Evolutionary conservation across 2,888 invertebrate genomes (phyloP).

Genomic region (Hyposoter didymator): DNA sequence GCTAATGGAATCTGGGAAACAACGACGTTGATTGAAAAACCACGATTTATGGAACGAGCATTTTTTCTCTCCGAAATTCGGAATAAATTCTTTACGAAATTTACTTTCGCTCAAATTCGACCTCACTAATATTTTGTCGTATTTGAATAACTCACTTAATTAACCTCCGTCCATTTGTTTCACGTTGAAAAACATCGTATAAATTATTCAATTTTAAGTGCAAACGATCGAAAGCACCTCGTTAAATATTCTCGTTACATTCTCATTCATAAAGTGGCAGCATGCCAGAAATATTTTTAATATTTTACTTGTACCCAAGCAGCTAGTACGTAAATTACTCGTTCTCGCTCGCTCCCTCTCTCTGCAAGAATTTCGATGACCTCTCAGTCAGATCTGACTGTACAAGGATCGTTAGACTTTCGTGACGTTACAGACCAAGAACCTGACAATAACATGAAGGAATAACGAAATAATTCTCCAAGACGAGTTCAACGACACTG

Average conservation of each 20-base stretch:
- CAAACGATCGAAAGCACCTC: background rate
- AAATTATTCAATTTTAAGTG: slow-evolving; percentile 14
- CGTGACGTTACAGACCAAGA: background rate
- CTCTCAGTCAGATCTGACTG: background rate
- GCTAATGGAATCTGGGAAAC: slow-evolving; percentile 50
- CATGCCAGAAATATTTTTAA: slow-evolving; percentile 20
- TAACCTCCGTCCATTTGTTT: background rate
- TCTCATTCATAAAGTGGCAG: slow-evolving; percentile 9
- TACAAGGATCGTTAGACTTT: background rate
- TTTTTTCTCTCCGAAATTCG: background rate
- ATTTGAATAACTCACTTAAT: background rate
- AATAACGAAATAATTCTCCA: background rate
- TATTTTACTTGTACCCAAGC: slow-evolving; percentile 16
- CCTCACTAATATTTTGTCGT: background rate
- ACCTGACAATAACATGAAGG: background rate
- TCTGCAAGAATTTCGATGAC: background rate
- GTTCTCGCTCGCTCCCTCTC: background rate
- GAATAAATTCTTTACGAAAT: background rate
- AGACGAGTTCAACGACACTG: background rate
- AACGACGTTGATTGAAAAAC: slow-evolving; percentile 34
- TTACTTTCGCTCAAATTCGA: background rate
- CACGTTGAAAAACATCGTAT: background rate
- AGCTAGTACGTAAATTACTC: background rate
- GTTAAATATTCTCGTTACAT: slow-evolving; percentile 1
- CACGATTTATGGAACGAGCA: background rate